Base-by-base conservation (phyloP, 1,140 invertebrate species). In the Coenobita brevimanus region DNA sequence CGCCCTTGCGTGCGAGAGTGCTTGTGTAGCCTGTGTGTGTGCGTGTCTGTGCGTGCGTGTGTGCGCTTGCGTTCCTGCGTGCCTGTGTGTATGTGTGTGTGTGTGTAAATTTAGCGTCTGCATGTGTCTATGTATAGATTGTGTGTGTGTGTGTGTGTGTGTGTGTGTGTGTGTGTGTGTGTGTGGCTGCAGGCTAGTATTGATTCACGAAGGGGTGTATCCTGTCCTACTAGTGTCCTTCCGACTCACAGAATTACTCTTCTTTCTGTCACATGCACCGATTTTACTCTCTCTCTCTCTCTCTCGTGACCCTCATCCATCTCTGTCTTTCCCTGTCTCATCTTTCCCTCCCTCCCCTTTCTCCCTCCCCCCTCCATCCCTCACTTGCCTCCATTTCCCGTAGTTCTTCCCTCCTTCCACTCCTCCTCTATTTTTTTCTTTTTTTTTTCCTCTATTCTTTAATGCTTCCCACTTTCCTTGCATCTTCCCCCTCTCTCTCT, bases 351-450 rank as follows among this genome's bases (percentile, higher is more conserved):
- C 67, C 41, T 21, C 1, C 67, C 17, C 1, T 69, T 38, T 71
- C 67, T 27, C 67, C 1, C 67, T 71, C 67, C 15, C 41, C 67
- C 27, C 41, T 71, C 67, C 67, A 38, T 71, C 67, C 67, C 41
- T 71, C 67, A 15, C 41, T 71, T 57, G 54, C 54, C n/a, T 13
- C 54, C 54, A 57, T 57, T 13, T 57, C n/a, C n/a, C n/a, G n/a
- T n/a, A n/a, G n/a, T n/a, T n/a, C n/a, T n/a, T n/a, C n/a, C n/a
- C n/a, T 57, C 54, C 54, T 57, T n/a, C 54, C 54, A 13, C 54
- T 57, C n/a, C 54, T 13, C n/a, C 54, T 57, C n/a, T 57, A 24
- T 8, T 67, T 3, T 3, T 21, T 67, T 67, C n/a, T 67, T 67
- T 67, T 10, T 24, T 67, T 67, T 10, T 24, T 24, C 36, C n/a